Conservation (phyloP, 1,140 invertebrate species). For the Wasmannia auropunctata region DNA sequence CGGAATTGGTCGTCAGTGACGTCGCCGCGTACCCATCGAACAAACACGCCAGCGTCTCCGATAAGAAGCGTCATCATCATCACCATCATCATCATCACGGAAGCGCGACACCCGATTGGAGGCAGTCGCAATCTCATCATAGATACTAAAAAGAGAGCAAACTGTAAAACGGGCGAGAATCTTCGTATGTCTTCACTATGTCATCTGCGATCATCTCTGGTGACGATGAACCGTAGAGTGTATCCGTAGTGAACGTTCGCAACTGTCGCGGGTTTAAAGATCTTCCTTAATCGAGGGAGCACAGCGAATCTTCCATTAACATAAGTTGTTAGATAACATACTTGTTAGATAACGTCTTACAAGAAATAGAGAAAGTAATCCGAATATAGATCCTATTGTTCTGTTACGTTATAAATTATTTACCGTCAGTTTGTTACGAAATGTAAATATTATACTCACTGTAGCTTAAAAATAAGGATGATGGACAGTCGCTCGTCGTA, state of each 20-base stretch:
- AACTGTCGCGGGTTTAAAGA: conserved; percentile 12
- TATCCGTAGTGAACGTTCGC: conserved; percentile 21
- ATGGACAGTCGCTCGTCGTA: conserved; percentile 27
- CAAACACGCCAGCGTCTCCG: conserved; percentile 84
- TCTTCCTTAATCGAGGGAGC: conserved; percentile 38
- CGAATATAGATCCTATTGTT: conserved; percentile 57
- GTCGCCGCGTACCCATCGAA: conserved; percentile 86
- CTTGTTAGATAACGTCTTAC: conserved; percentile 17
- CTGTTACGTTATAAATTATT: conserved; percentile 75
- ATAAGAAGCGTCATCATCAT: conserved; percentile 93
- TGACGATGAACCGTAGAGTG: conserved; percentile 4
- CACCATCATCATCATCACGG: conserved; percentile 92
- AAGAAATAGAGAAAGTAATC: conserved; percentile 35
- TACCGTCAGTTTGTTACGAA: conserved; percentile 71
- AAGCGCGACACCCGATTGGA: conserved; percentile 80
- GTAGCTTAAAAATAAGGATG: conserved; percentile 44
- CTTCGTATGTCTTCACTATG: background rate
- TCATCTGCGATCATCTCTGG: background rate
- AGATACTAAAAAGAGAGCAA: conserved; percentile 78
- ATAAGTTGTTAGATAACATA: conserved; percentile 4
- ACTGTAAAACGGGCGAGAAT: background rate
- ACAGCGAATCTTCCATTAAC: conserved; percentile 21
- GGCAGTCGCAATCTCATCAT: conserved; percentile 82
- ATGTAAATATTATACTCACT: conserved; percentile 74
- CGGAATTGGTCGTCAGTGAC: conserved; percentile 93